Base-by-base conservation (phyloP, 2,113 vertebrate species). In the Catharus bicknelli region DNA sequence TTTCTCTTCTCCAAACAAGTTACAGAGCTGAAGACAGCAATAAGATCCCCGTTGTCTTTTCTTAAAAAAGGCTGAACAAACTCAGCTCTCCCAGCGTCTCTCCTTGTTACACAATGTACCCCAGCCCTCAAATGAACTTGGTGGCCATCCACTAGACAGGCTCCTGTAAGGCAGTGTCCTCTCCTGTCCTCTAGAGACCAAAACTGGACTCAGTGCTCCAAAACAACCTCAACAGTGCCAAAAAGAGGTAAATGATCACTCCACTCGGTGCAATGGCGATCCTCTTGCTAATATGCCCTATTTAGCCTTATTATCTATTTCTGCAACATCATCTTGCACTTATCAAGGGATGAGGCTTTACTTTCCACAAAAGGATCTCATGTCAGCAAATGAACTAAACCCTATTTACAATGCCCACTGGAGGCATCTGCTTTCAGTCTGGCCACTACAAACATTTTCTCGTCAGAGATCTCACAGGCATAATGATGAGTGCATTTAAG, bases 261-360 rank as follows among this genome's bases (percentile, higher is more conserved):
- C 40, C 0, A 2, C 20, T 64, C 69, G n/a, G 79, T 38, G 34
- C 0, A 1, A 58, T 57, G 18, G 32, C 13, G 32, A 43, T 1
- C 0, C 9, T 91, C 45, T 42, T 88, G 63, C 55, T 91, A 77
- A 86, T 45, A 76, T 20, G 30, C 55, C 42, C 55, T 69, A 32
- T 74, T 80, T 81, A 75, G 38, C 34, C 55, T 88, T 73, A 85
- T 47, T 70, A 84, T 55, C 30, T 83, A 38, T 72, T 94, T 84
- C 58, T 93, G 85, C 88, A 84, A 76, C 43, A 77, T 94, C 85
- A 95, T 55, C 73, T 83, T 78, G 54, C 48, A 76, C 23, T 91
- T 87, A 90, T 1, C 73, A 90, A 85, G 72, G n/a, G 32, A 80
- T 29, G 16, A 92, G 59, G 79, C 78, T 84, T 87, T 83, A 75